Base-by-base conservation (phyloP, 2,797 vertebrate genomes). In the Ctenopoma multispine region DNA sequence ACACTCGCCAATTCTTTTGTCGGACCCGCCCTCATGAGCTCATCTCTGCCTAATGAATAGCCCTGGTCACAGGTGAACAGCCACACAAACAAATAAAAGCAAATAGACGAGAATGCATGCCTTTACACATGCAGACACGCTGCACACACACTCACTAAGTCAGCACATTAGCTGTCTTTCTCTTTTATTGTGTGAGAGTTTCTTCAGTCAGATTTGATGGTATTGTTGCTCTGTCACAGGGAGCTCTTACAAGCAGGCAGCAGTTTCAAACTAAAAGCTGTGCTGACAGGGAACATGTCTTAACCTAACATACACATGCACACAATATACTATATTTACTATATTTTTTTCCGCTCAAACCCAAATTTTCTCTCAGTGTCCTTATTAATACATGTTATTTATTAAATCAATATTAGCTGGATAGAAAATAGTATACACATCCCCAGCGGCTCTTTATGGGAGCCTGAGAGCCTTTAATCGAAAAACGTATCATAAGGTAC, bases 1-100 rank as follows among this genome's bases (percentile, higher is more conserved):
- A 78, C 65, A 85, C 78, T 82, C 75, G 64, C 60, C 83, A 69
- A 81, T 83, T 75, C 83, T 48, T 75, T 64, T 60, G 79, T 79
- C 29, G n/a, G 82, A 75, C 78, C 81, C 88, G 73, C 87, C 87
- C 88, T 83, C 77, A 71, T 92, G 90, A 92, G 83, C 84, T 91
- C 90, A 91, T 85, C 78, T 69, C 69, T 67, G 38, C 49, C 75
- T 75, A 60, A 81, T 81, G 83, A 90, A 89, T 79, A 77, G 80
- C 61, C 69, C 46, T 9, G 43, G 77, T 79, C 67, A 85, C 89
- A 92, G 90, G 88, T 92, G 88, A 90, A 84, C 77, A 73, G 71
- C 69, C 66, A 54, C 69, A 77, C 69, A 74, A 84, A 38, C 55
- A 83, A 69, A 82, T 36, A 62, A 21, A 43, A n/a, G 62, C 73